phyloP scores from a whole-genome alignment of 2,113 vertebrate species.

The Myrmecophaga tridactyla region DNA sequence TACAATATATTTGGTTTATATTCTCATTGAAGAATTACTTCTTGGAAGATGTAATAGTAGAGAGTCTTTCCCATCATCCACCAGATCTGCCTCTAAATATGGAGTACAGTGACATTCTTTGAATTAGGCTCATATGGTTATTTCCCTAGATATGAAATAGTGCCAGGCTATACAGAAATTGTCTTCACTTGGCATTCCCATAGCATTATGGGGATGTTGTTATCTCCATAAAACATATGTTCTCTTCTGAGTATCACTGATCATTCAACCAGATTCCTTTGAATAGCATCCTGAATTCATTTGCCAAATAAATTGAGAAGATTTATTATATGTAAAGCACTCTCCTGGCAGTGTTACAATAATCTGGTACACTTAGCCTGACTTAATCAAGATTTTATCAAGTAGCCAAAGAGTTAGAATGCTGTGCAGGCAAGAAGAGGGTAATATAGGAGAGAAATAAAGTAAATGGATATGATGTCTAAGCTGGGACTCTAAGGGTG shows the following conservation, averaged over 20 bases:
- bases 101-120: background rate
- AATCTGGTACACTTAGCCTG: background rate
- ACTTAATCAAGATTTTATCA: background rate
- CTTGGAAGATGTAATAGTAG: background rate
- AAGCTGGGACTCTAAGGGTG: background rate
- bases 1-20: background rate
- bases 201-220: background rate
- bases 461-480: background rate
- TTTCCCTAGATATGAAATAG: background rate
- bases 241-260: background rate
- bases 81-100: background rate
- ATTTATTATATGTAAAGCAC: background rate
- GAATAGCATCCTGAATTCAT: background rate
- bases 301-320: background rate
- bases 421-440: background rate
- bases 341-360: background rate
- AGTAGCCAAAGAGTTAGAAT: background rate
- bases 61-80: background rate
- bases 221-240: background rate
- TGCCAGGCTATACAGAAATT: too few relatives aligned
- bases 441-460: background rate
- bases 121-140: background rate
- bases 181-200: too few relatives aligned
- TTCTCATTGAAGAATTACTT: background rate
- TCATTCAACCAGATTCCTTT: background rate